Conservation (phyloP, 53 echinoderm and acorn worm genomes). For the Crossaster papposus region DNA sequence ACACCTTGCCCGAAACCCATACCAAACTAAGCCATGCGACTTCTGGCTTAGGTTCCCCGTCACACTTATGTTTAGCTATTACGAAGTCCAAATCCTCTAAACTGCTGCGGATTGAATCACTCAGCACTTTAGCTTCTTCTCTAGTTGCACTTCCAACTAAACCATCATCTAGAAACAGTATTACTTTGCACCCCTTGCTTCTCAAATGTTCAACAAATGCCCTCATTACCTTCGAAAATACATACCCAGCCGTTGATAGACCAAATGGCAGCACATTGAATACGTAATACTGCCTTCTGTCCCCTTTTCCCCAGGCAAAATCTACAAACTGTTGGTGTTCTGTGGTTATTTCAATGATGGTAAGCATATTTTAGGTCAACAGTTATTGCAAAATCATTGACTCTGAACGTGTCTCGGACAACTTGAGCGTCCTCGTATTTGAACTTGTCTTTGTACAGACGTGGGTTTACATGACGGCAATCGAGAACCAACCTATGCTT, state of each 20-base stretch:
- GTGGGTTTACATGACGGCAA: too few species aligned
- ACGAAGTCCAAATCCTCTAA: too few species aligned
- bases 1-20: slow-evolving; percentile 24
- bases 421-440: slow-evolving; percentile 41
- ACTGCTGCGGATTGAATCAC: too few species aligned
- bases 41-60: slow-evolving; percentile 25
- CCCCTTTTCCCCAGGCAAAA: too few species aligned
- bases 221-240: slow-evolving; percentile 53
- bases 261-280: too few species aligned
- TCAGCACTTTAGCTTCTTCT: too few species aligned
- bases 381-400: slow-evolving; percentile 18
- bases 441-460: slow-evolving; percentile 39
- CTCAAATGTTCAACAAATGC: slow-evolving; percentile 35
- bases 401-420: slow-evolving; percentile 27
- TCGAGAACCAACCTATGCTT: slow-evolving; percentile 39
- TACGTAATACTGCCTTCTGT: slow-evolving; percentile 27
- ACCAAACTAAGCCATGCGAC: slow-evolving; percentile 34
- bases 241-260: slow-evolving; percentile 52
- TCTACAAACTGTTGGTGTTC: slow-evolving; percentile 26
- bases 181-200: slow-evolving; percentile 28
- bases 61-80: slow-evolving; percentile 29
- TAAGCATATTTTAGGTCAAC: slow-evolving; percentile 51
- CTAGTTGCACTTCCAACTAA: too few species aligned
- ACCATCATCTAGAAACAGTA: slow-evolving; percentile 55
- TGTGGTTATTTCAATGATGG: slow-evolving; percentile 37